Percentiles rank a stretch among this genome's conserved stretches.
Conservation (phyloP, 2,888 invertebrate species). For the Dugesia japonica region DNA sequence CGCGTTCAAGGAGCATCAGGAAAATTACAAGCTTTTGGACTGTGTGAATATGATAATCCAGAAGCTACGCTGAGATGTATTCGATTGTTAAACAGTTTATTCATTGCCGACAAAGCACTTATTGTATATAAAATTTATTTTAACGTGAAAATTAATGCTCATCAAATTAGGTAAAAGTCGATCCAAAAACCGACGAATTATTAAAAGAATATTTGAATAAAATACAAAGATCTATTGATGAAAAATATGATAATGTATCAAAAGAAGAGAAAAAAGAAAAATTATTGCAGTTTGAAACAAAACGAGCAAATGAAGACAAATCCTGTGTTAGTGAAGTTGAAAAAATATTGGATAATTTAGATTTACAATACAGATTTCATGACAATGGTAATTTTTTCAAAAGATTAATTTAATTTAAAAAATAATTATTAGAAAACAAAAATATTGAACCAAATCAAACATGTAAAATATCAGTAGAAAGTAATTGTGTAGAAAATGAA, state of each 20-base stretch:
- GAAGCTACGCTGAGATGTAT: conserved; percentile 86
- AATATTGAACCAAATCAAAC: no score
- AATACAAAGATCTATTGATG: conserved; percentile 36
- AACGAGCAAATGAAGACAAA: not conserved
- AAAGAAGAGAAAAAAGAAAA: conserved; percentile 22
- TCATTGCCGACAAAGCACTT: conserved; percentile 76
- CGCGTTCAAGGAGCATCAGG: conserved; percentile 64
- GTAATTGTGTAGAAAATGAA: conserved; percentile 64
- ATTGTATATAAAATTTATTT: conserved; percentile 55
- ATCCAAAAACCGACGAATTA: conserved; percentile 83
- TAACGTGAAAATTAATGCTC: not conserved
- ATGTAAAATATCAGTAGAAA: conserved; percentile 51
- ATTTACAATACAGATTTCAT: no score
- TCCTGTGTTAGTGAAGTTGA: no score
- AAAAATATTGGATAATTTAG: no score
- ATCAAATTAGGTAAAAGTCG: conserved; percentile 58
- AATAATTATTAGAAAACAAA: no score
- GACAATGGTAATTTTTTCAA: no score
- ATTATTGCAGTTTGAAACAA: not conserved
- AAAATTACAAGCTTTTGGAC: conserved; percentile 69
- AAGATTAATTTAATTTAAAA: no score
- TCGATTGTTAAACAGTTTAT: conserved; percentile 68
- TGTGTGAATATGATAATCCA: conserved; percentile 86
- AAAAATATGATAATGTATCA: conserved; percentile 24
- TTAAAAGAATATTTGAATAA: conserved; percentile 69